Evolutionary conservation across 2,797 vertebrate species (phyloP), one percentile per base, ranked within the genome.

Genomic region (Microctenopoma lineatum): DNA sequence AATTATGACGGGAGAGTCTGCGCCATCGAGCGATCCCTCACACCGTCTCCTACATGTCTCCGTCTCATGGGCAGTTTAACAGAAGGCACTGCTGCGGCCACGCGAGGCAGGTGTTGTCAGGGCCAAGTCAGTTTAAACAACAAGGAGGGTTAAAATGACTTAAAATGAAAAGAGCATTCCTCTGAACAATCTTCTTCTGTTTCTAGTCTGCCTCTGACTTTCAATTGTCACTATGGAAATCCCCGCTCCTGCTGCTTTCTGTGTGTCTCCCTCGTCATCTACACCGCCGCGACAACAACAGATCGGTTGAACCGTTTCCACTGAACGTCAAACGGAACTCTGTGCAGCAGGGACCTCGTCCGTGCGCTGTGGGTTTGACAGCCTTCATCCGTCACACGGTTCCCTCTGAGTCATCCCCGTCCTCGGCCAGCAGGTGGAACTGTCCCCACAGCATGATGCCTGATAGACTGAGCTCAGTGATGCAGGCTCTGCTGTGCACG

Each of bases 161-260:
- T 21, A 21, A 21, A 21, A 21, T 21, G 21, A 21, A 21, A 21
- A 21, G 21, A 74, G 66, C 44, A 11, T 16, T 61, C 48, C 70
- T 80, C 69, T 59, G 54, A 84, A 89, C 86, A 87, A 82, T 85
- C 74, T 77, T 64, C 57, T 65, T 83, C 84, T 79, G 80, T 84
- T 77, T n/a, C 32, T 70, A 59, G 39, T 70, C 70, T 39, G 50
- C 9, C 58, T 74, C 66, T 70, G 68, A 26, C 55, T 73, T 65
- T 36, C 70, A 53, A 68, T 41, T 61, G 53, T 59, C 57, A 42
- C 66, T 56, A 21, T 51, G 70, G 48, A 75, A 55, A 73, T 55
- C 45, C 2, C 21, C 26, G 29, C 9, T 29, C 39, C 55, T 56
- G 18, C 15, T 42, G 2, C 18, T 16, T 29, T 18, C 63, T 66